These are phyloP conservation scores for Colostygia pectinataria DNA, from an alignment of 2,888 invertebrate genomes.

Conservation along the genomic window DNA sequence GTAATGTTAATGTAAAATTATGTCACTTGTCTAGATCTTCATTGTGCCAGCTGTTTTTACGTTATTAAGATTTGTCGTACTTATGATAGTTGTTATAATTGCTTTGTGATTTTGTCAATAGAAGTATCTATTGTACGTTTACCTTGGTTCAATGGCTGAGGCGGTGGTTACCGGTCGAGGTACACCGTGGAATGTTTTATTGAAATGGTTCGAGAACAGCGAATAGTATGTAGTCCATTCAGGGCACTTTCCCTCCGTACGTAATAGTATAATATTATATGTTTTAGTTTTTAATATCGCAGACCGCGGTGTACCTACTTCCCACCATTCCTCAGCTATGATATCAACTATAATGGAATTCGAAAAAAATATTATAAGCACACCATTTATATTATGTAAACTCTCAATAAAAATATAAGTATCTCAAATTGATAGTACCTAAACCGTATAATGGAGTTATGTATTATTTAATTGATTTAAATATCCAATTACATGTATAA, in stretches of 20 bases:
- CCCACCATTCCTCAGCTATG: slow-evolving; percentile 13
- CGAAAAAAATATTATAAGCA: slow-evolving; percentile 23
- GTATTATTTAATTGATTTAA: slow-evolving; percentile 32
- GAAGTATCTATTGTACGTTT: slow-evolving; percentile 21
- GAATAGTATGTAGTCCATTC: slow-evolving; percentile 15
- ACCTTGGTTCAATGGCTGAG: slow-evolving; percentile 1
- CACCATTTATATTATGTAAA: slow-evolving; percentile 28
- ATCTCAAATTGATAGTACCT: slow-evolving; percentile 28
- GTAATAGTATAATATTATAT: slow-evolving; percentile 22
- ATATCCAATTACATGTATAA: slow-evolving; percentile 62
- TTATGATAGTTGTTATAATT: slow-evolving; percentile 75
- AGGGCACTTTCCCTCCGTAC: slow-evolving; percentile 20
- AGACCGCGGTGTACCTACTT: slow-evolving; percentile 4
- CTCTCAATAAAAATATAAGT: slow-evolving; percentile 25
- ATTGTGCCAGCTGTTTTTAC: slow-evolving; percentile 79
- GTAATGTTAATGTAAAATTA: slow-evolving; percentile 67
- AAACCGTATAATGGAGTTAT: slow-evolving; percentile 23
- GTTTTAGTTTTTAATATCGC: slow-evolving; percentile 19
- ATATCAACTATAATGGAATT: slow-evolving; percentile 21
- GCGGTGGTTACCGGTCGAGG: neutral
- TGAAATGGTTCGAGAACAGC: slow-evolving; percentile 11
- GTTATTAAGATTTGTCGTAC: slow-evolving; percentile 78
- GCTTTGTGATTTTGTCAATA: slow-evolving; percentile 63
- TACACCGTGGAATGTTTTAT: slow-evolving; percentile 6
- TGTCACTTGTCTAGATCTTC: slow-evolving; percentile 79